phyloP scores from a whole-genome alignment of 1,140 invertebrate genomes.

The Microplitis mediator region DNA sequence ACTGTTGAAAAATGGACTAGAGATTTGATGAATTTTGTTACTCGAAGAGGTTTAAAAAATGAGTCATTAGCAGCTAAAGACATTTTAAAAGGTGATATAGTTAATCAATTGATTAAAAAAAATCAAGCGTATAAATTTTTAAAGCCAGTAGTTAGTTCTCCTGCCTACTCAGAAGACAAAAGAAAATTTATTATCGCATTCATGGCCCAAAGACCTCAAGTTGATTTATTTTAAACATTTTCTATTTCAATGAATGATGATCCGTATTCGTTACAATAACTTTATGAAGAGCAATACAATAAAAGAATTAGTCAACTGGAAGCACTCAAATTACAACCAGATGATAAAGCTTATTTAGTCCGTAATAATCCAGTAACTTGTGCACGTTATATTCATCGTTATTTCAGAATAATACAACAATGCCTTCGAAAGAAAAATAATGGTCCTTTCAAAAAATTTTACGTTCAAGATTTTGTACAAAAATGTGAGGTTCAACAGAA shows the following conservation, averaged over 20 bases:
- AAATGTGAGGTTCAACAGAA: conserved; percentile 3
- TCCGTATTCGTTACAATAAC: background rate
- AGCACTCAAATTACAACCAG: background rate
- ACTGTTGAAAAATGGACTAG: background rate
- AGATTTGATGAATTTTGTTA: background rate
- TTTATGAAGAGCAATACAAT: background rate
- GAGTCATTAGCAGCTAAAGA: background rate
- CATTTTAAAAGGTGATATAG: background rate
- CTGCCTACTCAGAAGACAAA: too few relatives aligned
- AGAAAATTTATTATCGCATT: background rate
- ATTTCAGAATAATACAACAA: too few relatives aligned
- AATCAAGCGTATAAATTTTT: background rate
- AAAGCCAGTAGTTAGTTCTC: background rate
- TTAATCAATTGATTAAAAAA: background rate
- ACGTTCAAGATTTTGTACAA: conserved; percentile 1
- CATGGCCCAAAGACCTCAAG: background rate
- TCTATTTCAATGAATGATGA: background rate
- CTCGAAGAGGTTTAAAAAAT: background rate
- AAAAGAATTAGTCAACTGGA: background rate
- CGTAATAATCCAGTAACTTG: too few relatives aligned
- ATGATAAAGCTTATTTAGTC: background rate
- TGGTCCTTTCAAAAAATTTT: background rate
- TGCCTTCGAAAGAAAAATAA: background rate
- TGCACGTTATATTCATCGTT: too few relatives aligned
- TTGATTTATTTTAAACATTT: background rate